phyloP scores from a whole-genome alignment of 2,888 invertebrate genomes.

The Leucoptera coffeella region DNA sequence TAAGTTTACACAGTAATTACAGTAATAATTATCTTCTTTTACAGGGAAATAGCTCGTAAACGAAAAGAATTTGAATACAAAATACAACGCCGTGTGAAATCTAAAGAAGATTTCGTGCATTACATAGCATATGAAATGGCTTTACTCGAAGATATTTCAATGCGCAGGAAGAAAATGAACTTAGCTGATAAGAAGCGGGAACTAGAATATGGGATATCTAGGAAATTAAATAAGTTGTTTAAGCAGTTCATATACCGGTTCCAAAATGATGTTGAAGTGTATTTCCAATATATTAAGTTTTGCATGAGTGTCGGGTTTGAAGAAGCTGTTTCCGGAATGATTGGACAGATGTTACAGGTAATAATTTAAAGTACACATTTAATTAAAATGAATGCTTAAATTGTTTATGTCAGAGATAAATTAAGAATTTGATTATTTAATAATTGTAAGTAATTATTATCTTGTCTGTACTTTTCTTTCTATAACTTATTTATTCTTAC shows the following conservation, averaged over 20 bases:
- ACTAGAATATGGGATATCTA: slow-evolving; percentile 63
- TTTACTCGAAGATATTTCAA: slow-evolving; percentile 58
- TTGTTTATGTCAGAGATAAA: no score
- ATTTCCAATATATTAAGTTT: slow-evolving; percentile 75
- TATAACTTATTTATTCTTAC: no score
- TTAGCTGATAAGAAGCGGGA: slow-evolving; percentile 57
- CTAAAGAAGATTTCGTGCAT: slow-evolving; percentile 62
- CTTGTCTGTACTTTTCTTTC: no score
- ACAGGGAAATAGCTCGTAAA: slow-evolving; percentile 61
- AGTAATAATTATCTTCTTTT: no score
- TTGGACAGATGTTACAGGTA: slow-evolving; percentile 59
- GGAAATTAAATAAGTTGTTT: slow-evolving; percentile 67
- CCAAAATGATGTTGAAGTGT: slow-evolving; percentile 66
- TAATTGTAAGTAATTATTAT: no score
- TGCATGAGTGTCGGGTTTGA: slow-evolving; percentile 59
- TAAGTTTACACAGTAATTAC: no score
- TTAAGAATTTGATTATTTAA: no score
- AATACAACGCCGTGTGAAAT: slow-evolving; percentile 60
- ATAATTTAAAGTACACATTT: slow-evolving; percentile 1
- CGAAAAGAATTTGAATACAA: slow-evolving; percentile 68
- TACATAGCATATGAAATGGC: slow-evolving; percentile 68
- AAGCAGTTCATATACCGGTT: slow-evolving; percentile 63
- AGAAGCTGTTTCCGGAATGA: slow-evolving; percentile 46
- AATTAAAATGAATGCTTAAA: no score
- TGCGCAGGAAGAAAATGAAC: slow-evolving; percentile 52